Base-by-base conservation (phyloP, 2,888 invertebrate species). In the Branchinecta sandiegonensis region DNA sequence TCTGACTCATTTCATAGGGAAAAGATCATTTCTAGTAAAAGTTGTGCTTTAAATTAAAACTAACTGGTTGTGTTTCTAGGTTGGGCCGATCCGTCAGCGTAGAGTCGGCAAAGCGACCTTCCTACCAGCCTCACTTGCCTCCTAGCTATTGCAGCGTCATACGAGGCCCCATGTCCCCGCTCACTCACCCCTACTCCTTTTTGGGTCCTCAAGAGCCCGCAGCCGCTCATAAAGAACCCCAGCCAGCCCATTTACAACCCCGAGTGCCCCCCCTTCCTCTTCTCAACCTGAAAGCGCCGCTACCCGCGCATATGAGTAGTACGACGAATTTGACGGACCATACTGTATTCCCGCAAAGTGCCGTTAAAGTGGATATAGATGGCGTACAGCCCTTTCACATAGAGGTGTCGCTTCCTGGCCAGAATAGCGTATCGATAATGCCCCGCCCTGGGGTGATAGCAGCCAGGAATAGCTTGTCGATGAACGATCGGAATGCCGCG, bases 381-480 rank as follows among this genome's bases (percentile, higher is more conserved):
- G 63, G 63, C 9, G 63, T 56, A 17, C 63, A 56, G 23, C 63
- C 63, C 14, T 56, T 56, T 56, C 63, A 56, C 63, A 56, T 56
- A 8, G 63, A 56, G 63, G 63, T 56, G 10, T 17, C 63, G n/a
- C 23, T 56, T n/a, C 63, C 63, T n/a, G 63, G 63, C 23, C 14
- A 37, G 37, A 37, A 37, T 37, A 37, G 37, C 6, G 2, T 37
- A 37, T 37, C 37, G 37, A 37, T 37, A 37, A 37, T 37, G 37
- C 37, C 37, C 37, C 37, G 37, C 37, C 37, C 37, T 37, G 37
- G 37, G 37, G 37, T 37, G 37, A 37, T 37, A 37, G 37, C 37
- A 37, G 37, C 37, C 6, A 2, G 37, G 37, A 37, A 37, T 37
- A 37, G 37, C 37, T 6, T 37, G 37, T 37, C 37, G 37, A 6